Evolutionary conservation across 2,113 vertebrate genomes (phyloP).

Genomic region (Seriola quinqueradiata): DNA sequence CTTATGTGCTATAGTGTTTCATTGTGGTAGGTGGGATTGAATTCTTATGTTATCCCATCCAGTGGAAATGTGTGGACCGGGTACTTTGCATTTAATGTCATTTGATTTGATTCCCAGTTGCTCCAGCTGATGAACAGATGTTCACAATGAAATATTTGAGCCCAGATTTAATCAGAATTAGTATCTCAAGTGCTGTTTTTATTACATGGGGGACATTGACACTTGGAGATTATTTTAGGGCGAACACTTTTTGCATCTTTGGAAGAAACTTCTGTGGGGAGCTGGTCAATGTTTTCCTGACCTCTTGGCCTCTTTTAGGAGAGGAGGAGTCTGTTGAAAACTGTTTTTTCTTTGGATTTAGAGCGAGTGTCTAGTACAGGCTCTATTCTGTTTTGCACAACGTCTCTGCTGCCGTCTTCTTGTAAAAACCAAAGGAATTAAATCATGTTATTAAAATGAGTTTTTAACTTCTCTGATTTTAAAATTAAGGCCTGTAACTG

Average conservation of each 20-base stretch:
- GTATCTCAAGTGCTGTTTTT: not conserved
- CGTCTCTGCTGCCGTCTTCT: not conserved
- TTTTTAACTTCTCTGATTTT: not conserved
- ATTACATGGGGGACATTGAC: too few relatives aligned
- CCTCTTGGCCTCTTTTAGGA: not conserved
- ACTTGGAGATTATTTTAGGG: not conserved
- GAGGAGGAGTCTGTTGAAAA: not conserved
- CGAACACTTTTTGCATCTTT: slow-evolving; percentile 8
- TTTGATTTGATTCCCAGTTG: not conserved
- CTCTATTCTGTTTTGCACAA: not conserved
- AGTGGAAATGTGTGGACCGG: not conserved
- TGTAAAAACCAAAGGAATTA: not conserved
- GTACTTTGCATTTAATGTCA: not conserved
- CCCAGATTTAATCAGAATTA: not conserved
- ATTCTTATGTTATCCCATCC: not conserved
- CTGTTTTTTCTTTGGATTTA: too few relatives aligned
- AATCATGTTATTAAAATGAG: slow-evolving; percentile 14
- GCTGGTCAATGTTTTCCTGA: not conserved
- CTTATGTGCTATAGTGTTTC: not conserved
- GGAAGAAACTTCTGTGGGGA: not conserved
- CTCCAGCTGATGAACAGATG: not conserved
- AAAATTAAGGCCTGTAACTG: not conserved
- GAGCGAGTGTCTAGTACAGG: too few relatives aligned
- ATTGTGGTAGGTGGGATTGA: not conserved
- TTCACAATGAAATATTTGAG: not conserved